phyloP scores from a whole-genome alignment of 1,140 invertebrate species.

The Papilio machaon region DNA sequence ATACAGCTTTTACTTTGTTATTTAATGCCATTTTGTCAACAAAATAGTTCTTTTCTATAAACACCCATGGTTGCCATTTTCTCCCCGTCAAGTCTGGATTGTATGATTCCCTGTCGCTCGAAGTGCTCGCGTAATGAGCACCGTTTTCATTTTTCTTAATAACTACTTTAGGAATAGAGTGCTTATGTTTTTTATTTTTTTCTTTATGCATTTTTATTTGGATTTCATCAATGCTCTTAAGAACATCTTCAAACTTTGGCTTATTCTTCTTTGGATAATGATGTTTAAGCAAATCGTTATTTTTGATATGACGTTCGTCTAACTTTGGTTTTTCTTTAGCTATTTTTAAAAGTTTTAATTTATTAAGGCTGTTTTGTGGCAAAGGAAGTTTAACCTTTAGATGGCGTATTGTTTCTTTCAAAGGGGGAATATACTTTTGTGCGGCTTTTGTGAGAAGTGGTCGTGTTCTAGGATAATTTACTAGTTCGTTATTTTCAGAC shows the following conservation, averaged over 20 bases:
- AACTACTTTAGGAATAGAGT: conserved; percentile 76
- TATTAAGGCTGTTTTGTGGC: conserved; percentile 73
- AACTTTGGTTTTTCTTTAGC: conserved; percentile 68
- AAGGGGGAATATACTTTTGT: conserved; percentile 79
- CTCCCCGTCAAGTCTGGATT: conserved; percentile 75
- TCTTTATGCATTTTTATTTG: conserved; percentile 74
- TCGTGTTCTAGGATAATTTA: conserved; percentile 49
- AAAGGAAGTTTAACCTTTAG: conserved; percentile 75
- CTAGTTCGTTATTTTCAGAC: conserved; percentile 61
- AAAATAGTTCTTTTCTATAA: conserved; percentile 74
- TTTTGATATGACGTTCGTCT: conserved; percentile 49
- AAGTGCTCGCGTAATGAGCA: conserved; percentile 76
- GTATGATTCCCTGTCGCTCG: conserved; percentile 53
- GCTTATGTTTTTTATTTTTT: conserved; percentile 71
- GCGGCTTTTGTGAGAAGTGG: conserved; percentile 78
- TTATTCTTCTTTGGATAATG: conserved; percentile 65
- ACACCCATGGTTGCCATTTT: conserved; percentile 81
- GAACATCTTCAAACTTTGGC: conserved; percentile 80
- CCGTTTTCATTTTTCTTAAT: conserved; percentile 79
- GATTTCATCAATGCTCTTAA: conserved; percentile 79
- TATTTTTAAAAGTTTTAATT: conserved; percentile 73
- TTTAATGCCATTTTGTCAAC: conserved; percentile 77
- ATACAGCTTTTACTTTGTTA: conserved; percentile 70
- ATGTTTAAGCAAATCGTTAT: conserved; percentile 46
- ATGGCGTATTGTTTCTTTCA: conserved; percentile 66